These are phyloP conservation scores for Macheiramphus alcinus DNA, from an alignment of 2,113 vertebrate species.

Conservation along the genomic window DNA sequence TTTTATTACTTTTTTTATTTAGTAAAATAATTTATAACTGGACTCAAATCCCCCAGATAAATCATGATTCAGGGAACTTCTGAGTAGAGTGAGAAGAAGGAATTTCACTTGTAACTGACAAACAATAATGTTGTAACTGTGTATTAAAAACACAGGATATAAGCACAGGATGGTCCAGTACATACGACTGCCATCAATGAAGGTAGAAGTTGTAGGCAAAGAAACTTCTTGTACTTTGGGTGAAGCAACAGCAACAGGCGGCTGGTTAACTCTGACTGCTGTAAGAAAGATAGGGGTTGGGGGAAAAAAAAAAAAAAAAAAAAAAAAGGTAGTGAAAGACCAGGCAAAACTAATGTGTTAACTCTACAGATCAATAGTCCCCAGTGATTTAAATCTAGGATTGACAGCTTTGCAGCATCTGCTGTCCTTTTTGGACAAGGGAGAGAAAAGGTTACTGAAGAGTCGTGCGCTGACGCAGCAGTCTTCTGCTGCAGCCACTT, in stretches of 20 bases:
- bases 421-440: background rate
- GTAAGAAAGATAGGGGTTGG: background rate
- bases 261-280: slow-evolving; percentile 72
- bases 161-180: slow-evolving; percentile 4
- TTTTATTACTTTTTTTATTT: background rate
- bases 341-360: background rate
- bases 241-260: slow-evolving; percentile 70
- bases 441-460: background rate
- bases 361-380: background rate
- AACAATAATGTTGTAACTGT: background rate
- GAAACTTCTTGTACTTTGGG: slow-evolving; percentile 75
- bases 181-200: slow-evolving; percentile 82
- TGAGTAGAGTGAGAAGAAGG: background rate
- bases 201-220: slow-evolving; percentile 61
- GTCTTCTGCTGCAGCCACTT: background rate
- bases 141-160: background rate
- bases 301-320: rapidly evolving
- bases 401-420: background rate
- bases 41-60: background rate
- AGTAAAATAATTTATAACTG: background rate
- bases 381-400: background rate
- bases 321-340: background rate
- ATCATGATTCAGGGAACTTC: background rate
- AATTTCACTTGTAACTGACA: background rate
- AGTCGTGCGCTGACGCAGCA: background rate